phyloP scores from a whole-genome alignment of 2,888 invertebrate species.

The Tetranychus truncatus region DNA sequence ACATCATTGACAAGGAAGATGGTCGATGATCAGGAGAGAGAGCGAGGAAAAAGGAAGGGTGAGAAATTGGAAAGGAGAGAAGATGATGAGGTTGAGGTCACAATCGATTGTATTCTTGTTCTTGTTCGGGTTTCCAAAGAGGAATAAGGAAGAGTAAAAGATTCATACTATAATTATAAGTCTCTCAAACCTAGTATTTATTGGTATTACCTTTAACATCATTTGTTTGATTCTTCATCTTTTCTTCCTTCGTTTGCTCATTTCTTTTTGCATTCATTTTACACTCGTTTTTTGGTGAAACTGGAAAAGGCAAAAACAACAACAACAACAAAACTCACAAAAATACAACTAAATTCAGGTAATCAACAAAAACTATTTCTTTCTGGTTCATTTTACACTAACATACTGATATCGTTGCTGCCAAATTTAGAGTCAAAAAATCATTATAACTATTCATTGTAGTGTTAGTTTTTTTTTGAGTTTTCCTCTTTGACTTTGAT shows the following conservation, averaged over 20 bases:
- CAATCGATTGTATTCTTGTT: background rate
- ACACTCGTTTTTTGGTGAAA: background rate
- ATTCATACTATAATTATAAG: constrained; percentile 1
- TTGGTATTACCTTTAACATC: constrained; percentile 4
- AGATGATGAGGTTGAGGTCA: background rate
- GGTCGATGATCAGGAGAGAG: background rate
- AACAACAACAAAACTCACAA: background rate
- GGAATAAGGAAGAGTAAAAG: background rate
- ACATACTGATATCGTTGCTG: background rate
- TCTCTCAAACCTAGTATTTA: constrained; percentile 6
- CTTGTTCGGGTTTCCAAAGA: background rate
- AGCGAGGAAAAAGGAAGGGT: background rate
- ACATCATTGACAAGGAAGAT: background rate
- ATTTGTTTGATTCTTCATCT: background rate
- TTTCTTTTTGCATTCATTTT: background rate
- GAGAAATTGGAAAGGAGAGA: background rate
- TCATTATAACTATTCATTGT: no score
- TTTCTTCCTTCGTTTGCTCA: background rate
- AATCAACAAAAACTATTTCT: constrained; percentile 8
- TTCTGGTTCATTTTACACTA: background rate
- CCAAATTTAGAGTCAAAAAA: background rate
- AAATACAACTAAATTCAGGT: no score
- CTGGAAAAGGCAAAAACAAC: background rate
- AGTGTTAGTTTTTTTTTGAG: no score
- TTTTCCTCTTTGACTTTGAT: background rate